Evolutionary conservation across 2,797 vertebrate genomes (phyloP).

Genomic region (Sarcoramphus papa): DNA sequence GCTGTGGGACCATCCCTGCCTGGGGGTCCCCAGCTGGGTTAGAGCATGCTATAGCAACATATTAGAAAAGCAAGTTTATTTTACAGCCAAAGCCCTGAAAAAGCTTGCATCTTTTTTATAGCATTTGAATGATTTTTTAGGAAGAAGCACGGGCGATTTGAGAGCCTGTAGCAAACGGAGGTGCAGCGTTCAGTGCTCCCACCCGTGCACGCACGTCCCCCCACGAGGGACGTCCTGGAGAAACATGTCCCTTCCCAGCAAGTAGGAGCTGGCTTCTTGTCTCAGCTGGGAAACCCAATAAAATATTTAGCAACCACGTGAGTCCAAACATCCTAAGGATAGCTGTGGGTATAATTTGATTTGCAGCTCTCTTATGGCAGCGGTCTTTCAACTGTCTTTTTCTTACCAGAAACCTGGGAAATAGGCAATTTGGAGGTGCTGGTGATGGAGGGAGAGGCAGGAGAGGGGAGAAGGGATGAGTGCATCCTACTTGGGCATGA

Average conservation of each 20-base stretch:
- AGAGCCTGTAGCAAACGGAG: accelerated
- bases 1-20: background rate
- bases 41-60: accelerated
- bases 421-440: background rate
- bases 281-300: background rate
- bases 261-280: background rate
- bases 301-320: accelerated
- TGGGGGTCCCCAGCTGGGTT: background rate
- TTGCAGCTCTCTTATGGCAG: background rate
- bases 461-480: background rate
- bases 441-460: background rate
- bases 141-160: background rate
- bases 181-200: accelerated
- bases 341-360: background rate
- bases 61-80: background rate
- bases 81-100: background rate
- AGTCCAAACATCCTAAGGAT: background rate
- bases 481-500: background rate
- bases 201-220: accelerated
- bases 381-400: background rate
- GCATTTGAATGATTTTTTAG: background rate
- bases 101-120: background rate
- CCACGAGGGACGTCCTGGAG: background rate
- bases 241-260: background rate
- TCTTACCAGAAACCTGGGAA: background rate